These are phyloP conservation scores for Dinocampus coccinellae DNA, from an alignment of 2,888 invertebrate species.

Conservation along the genomic window DNA sequence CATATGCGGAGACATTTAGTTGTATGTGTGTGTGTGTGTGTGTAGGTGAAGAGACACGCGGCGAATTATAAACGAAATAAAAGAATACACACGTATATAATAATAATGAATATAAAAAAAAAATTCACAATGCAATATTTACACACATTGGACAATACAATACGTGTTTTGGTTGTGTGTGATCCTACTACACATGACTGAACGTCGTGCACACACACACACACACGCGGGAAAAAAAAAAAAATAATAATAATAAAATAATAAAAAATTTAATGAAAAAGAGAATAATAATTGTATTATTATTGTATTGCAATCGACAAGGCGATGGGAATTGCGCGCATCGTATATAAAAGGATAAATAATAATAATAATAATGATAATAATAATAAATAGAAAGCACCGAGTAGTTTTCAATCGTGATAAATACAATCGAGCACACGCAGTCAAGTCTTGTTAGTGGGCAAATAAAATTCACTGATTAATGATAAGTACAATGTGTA, in stretches of 20 bases:
- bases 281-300: constrained; percentile 27
- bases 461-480: constrained; percentile 1
- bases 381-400: constrained; percentile 40
- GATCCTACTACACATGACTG: not conserved
- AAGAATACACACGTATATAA: not conserved
- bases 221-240: too few species aligned
- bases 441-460: constrained; percentile 29
- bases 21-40: constrained; percentile 1
- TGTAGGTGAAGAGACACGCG: not conserved
- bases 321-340: constrained; percentile 36
- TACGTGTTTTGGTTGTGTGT: not conserved
- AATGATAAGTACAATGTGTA: not conserved
- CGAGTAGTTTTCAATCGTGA: constrained; percentile 42
- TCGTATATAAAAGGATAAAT: not conserved
- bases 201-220: too few species aligned
- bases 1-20: constrained; percentile 1
- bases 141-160: not conserved
- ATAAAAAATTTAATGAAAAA: too few species aligned
- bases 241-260: too few species aligned
- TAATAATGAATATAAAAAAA: not conserved
- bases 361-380: not conserved
- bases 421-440: constrained; percentile 32
- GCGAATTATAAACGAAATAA: constrained; percentile 9
- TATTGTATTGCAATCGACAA: constrained; percentile 34
- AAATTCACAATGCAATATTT: not conserved